Conservation (phyloP, 2,797 vertebrate genomes). For the Cyprinodon diabolis region DNA sequence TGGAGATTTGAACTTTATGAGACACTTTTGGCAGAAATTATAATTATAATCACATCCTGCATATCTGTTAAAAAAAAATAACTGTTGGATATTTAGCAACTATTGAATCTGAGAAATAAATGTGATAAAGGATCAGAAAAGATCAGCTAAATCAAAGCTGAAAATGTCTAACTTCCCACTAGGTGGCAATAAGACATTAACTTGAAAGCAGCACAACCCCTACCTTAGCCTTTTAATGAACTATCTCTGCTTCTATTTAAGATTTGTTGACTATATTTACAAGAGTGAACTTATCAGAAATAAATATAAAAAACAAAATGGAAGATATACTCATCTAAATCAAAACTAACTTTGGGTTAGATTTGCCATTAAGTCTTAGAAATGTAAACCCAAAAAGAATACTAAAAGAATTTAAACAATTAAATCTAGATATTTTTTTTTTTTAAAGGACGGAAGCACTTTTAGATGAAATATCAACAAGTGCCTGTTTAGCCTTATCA, state of each 20-base stretch:
- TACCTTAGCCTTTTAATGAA: not conserved
- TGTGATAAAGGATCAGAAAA: not conserved
- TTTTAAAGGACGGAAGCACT: not conserved
- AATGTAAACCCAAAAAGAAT: too few relatives aligned
- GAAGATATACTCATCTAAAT: not conserved
- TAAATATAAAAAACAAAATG: not conserved
- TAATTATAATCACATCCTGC: too few relatives aligned
- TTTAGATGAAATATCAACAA: not conserved
- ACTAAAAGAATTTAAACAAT: too few relatives aligned
- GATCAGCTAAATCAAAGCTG: not conserved
- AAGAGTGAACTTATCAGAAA: not conserved
- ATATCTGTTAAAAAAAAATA: not conserved
- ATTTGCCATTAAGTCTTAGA: too few relatives aligned
- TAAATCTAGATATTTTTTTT: too few relatives aligned
- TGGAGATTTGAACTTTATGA: not conserved
- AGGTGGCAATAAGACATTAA: constrained; percentile 36
- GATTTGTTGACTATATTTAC: not conserved
- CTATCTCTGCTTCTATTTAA: not conserved
- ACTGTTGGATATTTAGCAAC: not conserved
- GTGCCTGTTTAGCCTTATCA: not conserved
- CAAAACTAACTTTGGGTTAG: not conserved
- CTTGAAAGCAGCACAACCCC: not conserved
- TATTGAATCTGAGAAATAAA: not conserved
- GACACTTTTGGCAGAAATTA: too few relatives aligned
- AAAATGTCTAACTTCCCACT: constrained; percentile 22